These are phyloP conservation scores for Phaethornis superciliosus DNA, from an alignment of 2,113 vertebrate genomes.

Conservation along the genomic window DNA sequence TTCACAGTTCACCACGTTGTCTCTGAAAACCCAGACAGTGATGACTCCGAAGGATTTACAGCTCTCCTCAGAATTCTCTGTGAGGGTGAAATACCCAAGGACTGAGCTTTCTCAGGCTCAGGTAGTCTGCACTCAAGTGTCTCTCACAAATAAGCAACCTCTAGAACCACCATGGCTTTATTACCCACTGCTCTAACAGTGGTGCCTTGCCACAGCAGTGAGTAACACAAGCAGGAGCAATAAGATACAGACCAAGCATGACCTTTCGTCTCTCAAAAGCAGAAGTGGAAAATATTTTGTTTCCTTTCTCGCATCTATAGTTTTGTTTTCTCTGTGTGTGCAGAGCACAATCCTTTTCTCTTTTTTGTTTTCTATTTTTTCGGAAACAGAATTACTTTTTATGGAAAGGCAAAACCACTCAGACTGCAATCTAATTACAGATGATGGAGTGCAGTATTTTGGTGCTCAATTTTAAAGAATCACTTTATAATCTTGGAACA, in stretches of 20 bases:
- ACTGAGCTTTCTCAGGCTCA: background rate
- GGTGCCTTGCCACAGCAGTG: background rate
- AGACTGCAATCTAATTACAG: slow-evolving; percentile 61
- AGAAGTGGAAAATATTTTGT: background rate
- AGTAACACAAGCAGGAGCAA: background rate
- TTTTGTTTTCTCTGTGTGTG: background rate
- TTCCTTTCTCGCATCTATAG: background rate
- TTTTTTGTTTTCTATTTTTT: background rate
- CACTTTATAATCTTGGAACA: slow-evolving; percentile 71
- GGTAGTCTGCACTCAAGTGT: background rate
- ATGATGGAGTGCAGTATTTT: slow-evolving; percentile 47
- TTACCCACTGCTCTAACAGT: background rate
- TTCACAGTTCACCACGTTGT: background rate
- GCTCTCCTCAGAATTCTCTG: background rate
- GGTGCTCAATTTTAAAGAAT: slow-evolving; percentile 68
- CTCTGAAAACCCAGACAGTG: background rate
- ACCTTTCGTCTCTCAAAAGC: background rate
- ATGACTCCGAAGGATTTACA: background rate
- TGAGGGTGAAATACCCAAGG: background rate
- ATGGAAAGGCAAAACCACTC: background rate
- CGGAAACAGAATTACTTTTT: background rate
- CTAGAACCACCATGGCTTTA: background rate
- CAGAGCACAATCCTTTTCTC: background rate
- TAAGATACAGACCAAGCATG: background rate
- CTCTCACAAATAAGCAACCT: background rate